Conservation (phyloP, 2,113 vertebrate species). For the Sceloporus undulatus region DNA sequence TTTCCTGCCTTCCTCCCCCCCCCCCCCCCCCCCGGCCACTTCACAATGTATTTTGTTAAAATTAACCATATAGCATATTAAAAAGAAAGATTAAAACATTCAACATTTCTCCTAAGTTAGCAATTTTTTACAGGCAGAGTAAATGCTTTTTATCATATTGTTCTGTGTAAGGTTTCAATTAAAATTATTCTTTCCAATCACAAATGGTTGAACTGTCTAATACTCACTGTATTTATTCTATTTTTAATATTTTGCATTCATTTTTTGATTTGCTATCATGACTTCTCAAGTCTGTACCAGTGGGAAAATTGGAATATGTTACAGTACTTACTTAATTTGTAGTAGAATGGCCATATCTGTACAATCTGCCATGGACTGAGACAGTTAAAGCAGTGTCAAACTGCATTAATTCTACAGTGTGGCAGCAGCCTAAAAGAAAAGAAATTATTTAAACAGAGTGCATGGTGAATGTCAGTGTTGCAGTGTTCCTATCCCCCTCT, state of each 20-base stretch:
- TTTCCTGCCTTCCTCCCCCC: conserved; percentile 3
- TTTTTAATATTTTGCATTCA: background rate
- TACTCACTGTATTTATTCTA: background rate
- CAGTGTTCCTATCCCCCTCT: no score
- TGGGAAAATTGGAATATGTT: background rate
- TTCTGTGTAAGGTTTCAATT: background rate
- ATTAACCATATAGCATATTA: background rate
- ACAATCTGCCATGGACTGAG: no score
- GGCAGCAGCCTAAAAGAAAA: no score
- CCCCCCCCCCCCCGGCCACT: background rate
- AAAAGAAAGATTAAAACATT: fast-evolving
- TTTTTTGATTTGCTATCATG: background rate
- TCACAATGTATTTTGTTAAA: background rate
- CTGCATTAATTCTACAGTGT: no score
- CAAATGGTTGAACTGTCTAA: background rate
- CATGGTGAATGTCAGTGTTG: no score
- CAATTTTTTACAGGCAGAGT: background rate
- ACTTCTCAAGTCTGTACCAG: background rate
- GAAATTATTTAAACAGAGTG: no score
- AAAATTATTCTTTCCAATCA: background rate
- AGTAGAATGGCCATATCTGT: background rate
- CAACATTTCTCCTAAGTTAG: background rate
- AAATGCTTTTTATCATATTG: background rate
- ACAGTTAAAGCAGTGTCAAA: no score
- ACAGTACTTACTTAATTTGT: background rate